A percentile compares a stretch with the other conserved stretches of the same genome.
These are phyloP conservation scores for Drosophila asahinai DNA, from an alignment of 1,140 invertebrate genomes.

Conservation along the genomic window DNA sequence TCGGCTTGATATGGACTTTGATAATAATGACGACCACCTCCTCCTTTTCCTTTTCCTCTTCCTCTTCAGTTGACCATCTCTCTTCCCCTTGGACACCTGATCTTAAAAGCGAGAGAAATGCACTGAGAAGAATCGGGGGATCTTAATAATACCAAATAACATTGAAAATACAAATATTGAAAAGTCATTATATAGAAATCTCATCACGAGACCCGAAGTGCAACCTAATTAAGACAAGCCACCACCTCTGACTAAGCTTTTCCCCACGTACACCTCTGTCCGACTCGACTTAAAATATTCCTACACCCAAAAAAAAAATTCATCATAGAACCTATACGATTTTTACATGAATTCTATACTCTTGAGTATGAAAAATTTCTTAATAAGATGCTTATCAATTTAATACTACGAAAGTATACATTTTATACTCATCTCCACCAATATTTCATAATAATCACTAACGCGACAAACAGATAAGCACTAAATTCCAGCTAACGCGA, in stretches of 20 bases:
- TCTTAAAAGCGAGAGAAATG: not conserved
- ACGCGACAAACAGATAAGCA: too few species aligned
- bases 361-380: too few species aligned
- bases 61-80: conserved; percentile 1
- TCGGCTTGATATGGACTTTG: conserved; percentile 33
- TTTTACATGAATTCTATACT: too few species aligned
- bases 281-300: not conserved
- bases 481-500: too few species aligned
- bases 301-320: too few species aligned
- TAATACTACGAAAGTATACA: too few species aligned
- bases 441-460: too few species aligned
- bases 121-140: not conserved
- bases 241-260: conserved; percentile 18
- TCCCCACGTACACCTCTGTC: not conserved
- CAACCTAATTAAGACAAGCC: not conserved
- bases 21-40: conserved; percentile 16
- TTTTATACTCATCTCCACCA: too few species aligned
- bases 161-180: not conserved
- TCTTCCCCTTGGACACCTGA: conserved; percentile 10
- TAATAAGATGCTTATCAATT: too few species aligned
- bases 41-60: too few species aligned
- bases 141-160: not conserved
- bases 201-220: not conserved
- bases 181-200: too few species aligned
- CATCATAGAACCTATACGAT: too few species aligned